Evolutionary conservation across 92 coral and sea anemone species (phyloP), one percentile per base, ranked within the genome.

Genomic region (Epizoanthus illoricatus): DNA sequence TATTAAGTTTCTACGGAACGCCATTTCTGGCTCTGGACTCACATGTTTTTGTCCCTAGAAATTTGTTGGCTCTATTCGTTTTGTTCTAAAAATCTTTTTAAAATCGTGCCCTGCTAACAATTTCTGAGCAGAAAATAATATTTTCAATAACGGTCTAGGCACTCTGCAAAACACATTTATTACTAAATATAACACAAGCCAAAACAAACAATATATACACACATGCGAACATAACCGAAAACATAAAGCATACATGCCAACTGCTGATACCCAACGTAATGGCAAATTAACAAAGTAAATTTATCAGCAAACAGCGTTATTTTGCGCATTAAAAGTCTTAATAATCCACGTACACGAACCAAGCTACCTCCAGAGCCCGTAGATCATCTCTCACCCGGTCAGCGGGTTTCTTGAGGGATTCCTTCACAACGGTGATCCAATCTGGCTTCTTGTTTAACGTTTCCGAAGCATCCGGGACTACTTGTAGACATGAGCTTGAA

Each of bases 351-450:
- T 70, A 76, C 41, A 61, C 18, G 65, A 41, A 61, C 43, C 55
- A 76, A 7, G 66, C 33, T 78, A 78, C 61, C 59, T 78, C 64
- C 69, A 62, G 82, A 64, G 82, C 47, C 42, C 17, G 82, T 11
- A 23, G 65, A 42, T 63, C 82, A 64, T 58, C 61, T 57, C 23
- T 57, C 11, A 23, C 66, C 65, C 67, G 70, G 54, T 45, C 82
- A 45, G 71, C 72, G 71, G 82, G 6, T 75, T 19, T 78, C 82
- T 78, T 78, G 71, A 45, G 6, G 4, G 82, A 33, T 15, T 15
- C 36, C 20, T 45, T 18, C 71, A 10, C 42, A 17, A 41, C 19
- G 20, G 45, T 60, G 57, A 23, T 6, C 49, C 56, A 52, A 11
- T 1, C 52, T 45, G 52, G 8, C 52, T 41, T 47, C 56, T 18